phyloP scores from a whole-genome alignment of 2,113 vertebrate genomes.

The Labrus mixtus region DNA sequence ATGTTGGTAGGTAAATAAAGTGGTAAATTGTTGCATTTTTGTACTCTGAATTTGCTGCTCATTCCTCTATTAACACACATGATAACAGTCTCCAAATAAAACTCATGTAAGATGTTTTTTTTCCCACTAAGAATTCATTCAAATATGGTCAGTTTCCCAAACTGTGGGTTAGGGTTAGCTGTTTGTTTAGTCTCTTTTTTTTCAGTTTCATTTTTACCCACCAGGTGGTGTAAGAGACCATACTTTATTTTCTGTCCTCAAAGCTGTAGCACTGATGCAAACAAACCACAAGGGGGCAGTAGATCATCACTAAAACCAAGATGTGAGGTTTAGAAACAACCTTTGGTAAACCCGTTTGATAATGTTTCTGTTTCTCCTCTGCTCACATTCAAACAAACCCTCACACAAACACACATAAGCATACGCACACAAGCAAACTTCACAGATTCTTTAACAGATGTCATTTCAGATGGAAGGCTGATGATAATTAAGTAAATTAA shows the following conservation, averaged over 20 bases:
- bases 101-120: too few species aligned
- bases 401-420: constrained; percentile 10
- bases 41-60: too few species aligned
- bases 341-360: constrained; percentile 43
- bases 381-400: constrained; percentile 12
- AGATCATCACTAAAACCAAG: constrained; percentile 32
- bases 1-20: too few species aligned
- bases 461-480: constrained; percentile 37
- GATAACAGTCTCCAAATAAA: too few species aligned
- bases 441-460: constrained; percentile 44
- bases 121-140: too few species aligned
- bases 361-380: constrained; percentile 40
- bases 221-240: constrained; percentile 63
- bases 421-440: constrained; percentile 7
- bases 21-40: too few species aligned
- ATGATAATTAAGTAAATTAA: constrained; percentile 60
- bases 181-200: too few species aligned
- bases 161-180: too few species aligned
- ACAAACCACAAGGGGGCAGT: constrained; percentile 67
- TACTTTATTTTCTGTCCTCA: background rate
- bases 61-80: too few species aligned
- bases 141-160: background rate
- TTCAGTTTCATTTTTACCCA: constrained; percentile 23
- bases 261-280: constrained; percentile 15
- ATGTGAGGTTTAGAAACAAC: constrained; percentile 11